Base-by-base conservation (phyloP, 2,888 invertebrate genomes). In the Amiota minor region DNA sequence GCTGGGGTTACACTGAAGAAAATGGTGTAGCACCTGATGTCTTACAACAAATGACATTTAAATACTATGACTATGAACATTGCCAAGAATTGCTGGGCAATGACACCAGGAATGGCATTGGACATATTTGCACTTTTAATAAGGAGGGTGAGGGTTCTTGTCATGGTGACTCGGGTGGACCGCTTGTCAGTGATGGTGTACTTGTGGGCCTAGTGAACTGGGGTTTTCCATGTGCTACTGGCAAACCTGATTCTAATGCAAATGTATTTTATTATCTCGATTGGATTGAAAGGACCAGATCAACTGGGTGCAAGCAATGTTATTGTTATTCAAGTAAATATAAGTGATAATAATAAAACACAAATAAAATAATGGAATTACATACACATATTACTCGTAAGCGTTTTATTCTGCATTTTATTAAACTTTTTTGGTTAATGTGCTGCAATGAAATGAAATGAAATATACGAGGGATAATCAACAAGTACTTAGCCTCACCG, bases 111-210 rank as follows among this genome's bases (percentile, higher is more conserved):
- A 90, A 92, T 0, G 92, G 90, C 75, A 89, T 90, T 56, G 90
- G 92, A 0, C 92, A 93, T 76, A 89, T 93, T 10, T 93, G 93
- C 77, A 92, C 93, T 0, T 87, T 91, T 10, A 92, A 91, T 0
- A 87, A 90, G 45, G 77, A 85, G 0, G 92, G 92, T 0, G 89
- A 91, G 77, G 93, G 92, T 0, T 90, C 81, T 0, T 88, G 87
- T 53, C 81, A 86, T 72, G 88, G 88, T 3, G 89, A 89, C 73
- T 89, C 86, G 6, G 89, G 90, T 11, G 87, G 89, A 11, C 89
- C 89, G 1, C 55, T 89, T 11, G 80, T 81, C 1, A 73, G 71
- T 35, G 76, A 86, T n/a, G 84, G 82, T 1, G 45, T 74, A 6
- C n/a, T 89, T 9, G 82, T 85, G 0, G 89, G 87, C 0, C 9